These are phyloP conservation scores for Percopsis omiscomaycus DNA, from an alignment of 2,797 vertebrate species.

Conservation along the genomic window DNA sequence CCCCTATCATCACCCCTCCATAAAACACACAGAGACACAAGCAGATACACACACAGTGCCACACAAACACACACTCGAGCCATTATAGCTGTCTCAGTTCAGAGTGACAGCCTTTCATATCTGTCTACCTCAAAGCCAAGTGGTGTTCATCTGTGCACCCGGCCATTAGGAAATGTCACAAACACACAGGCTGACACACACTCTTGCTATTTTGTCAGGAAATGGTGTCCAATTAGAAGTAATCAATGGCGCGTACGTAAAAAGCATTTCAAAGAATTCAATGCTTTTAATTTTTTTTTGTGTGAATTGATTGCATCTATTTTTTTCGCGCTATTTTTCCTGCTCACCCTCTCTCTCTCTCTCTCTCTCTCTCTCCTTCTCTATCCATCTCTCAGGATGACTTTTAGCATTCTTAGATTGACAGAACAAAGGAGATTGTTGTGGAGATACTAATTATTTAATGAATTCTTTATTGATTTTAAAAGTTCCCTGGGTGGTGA, in stretches of 20 bases:
- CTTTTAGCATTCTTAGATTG: slow-evolving; percentile 71
- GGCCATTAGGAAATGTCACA: slow-evolving; percentile 78
- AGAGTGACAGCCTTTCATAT: slow-evolving; percentile 76
- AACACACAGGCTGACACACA: slow-evolving; percentile 43
- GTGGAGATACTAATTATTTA: slow-evolving; percentile 79
- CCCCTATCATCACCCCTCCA: slow-evolving; percentile 63
- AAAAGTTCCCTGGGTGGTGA: slow-evolving; percentile 74
- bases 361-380: slow-evolving; percentile 26
- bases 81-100: slow-evolving; percentile 69
- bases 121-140: slow-evolving; percentile 68
- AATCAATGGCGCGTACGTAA: slow-evolving; percentile 80
- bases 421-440: slow-evolving; percentile 80
- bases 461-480: slow-evolving; percentile 83
- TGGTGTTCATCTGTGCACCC: slow-evolving; percentile 70
- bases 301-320: slow-evolving; percentile 50
- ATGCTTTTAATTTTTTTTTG: slow-evolving; percentile 68
- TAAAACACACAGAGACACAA: slow-evolving; percentile 20
- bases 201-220: slow-evolving; percentile 61
- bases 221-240: slow-evolving; percentile 80
- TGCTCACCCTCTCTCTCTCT: slow-evolving; percentile 10
- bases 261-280: slow-evolving; percentile 71
- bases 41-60: slow-evolving; percentile 18
- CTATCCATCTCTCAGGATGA: slow-evolving; percentile 58
- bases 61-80: slow-evolving; percentile 41
- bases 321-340: slow-evolving; percentile 61